These are phyloP conservation scores for Amiota mariae DNA, from an alignment of 2,888 invertebrate species.

Conservation along the genomic window DNA sequence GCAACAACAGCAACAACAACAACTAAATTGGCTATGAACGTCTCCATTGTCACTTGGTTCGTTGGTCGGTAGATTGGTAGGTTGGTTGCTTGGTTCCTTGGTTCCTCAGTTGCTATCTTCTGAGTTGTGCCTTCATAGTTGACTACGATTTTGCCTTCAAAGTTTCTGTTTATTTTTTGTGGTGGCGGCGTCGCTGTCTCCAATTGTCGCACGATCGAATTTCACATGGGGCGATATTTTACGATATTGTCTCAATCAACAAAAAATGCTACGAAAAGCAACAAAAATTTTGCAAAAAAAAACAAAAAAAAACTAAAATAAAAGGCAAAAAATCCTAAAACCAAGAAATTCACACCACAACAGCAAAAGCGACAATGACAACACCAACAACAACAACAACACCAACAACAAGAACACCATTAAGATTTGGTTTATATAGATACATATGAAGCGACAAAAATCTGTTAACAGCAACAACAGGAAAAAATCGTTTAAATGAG, in stretches of 20 bases:
- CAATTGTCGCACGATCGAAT: constrained; percentile 55
- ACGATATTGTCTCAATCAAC: constrained; percentile 70
- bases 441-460: constrained; percentile 14
- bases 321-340: constrained; percentile 12
- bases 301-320: constrained; percentile 1
- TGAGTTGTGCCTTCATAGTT: too few species aligned
- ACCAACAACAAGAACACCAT: constrained; percentile 17
- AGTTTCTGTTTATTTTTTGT: background rate
- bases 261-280: constrained; percentile 30
- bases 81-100: too few species aligned
- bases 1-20: constrained; percentile 59
- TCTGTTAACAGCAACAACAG: constrained; percentile 13
- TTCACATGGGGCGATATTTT: constrained; percentile 61
- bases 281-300: constrained; percentile 1
- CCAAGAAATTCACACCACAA: constrained; percentile 46
- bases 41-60: constrained; percentile 17
- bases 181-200: constrained; percentile 11
- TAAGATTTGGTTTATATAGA: too few species aligned
- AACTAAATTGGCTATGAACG: constrained; percentile 59
- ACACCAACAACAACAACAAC: constrained; percentile 25
- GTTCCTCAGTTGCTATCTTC: too few species aligned
- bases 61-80: too few species aligned
- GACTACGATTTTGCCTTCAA: too few species aligned
- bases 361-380: constrained; percentile 29
- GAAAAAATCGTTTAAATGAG: constrained; percentile 20